Evolutionary conservation across 2,797 vertebrate genomes (phyloP).

Genomic region (Hippopotamyrus pictus): DNA sequence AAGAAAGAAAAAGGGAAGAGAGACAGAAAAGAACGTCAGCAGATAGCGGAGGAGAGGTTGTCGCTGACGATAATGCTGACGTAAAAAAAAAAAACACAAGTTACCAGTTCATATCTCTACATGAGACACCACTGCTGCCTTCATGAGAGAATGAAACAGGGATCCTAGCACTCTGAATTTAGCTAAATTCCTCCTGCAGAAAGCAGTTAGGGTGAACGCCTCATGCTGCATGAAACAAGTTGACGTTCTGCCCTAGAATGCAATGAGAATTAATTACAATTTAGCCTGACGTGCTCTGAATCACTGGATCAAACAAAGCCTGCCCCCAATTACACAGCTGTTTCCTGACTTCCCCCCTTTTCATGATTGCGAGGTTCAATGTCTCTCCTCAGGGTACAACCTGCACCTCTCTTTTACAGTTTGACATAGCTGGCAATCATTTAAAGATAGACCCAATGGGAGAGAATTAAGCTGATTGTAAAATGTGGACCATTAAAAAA

Average conservation of each 20-base stretch:
- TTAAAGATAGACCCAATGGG: background rate
- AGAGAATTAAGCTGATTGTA: background rate
- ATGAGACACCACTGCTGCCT: background rate
- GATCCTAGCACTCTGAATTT: background rate
- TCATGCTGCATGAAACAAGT: background rate
- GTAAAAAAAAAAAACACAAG: background rate
- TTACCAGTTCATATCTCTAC: background rate
- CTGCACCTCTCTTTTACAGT: background rate
- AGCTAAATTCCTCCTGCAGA: background rate
- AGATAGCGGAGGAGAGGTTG: background rate
- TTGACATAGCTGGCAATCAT: background rate
- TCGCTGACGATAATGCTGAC: background rate
- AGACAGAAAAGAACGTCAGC: background rate
- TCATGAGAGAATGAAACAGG: background rate
- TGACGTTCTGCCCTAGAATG: background rate
- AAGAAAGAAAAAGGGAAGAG: background rate
- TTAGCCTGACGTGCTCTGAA: background rate
- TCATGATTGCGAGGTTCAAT: background rate
- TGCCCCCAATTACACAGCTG: background rate
- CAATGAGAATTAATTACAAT: background rate
- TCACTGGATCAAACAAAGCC: background rate
- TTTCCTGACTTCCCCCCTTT: background rate
- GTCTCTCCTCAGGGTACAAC: background rate
- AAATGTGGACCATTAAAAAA: background rate
- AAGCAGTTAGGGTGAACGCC: background rate